Conservation (phyloP, 2,797 vertebrate genomes). For the Taenioides sp. region DNA sequence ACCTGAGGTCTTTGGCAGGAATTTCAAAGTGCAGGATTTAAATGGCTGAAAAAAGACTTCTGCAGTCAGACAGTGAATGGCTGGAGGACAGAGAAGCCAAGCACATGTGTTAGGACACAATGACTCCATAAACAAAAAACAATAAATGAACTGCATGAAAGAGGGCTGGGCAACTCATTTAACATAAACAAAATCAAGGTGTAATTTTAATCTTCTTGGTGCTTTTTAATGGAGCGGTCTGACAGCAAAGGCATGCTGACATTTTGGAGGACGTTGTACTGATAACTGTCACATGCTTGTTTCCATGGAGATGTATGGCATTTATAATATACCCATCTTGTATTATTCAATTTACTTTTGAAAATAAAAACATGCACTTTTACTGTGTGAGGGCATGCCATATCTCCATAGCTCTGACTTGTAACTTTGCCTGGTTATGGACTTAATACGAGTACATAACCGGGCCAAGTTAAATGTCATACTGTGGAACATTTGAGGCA, state of each 20-base stretch:
- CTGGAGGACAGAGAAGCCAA: conserved; percentile 83
- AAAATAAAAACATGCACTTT: too few species aligned
- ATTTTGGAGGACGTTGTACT: not conserved
- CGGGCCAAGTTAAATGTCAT: too few species aligned
- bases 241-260: not conserved
- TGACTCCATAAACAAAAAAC: conserved; percentile 45
- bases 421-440: too few species aligned
- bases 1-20: conserved; percentile 72
- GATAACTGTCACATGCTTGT: too few species aligned
- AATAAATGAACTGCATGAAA: conserved; percentile 10
- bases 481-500: too few species aligned
- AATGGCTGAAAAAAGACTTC: conserved; percentile 83
- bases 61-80: conserved; percentile 84
- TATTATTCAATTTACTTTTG: too few species aligned
- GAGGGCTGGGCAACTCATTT: not conserved
- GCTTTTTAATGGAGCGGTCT: not conserved
- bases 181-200: not conserved
- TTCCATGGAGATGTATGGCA: not conserved
- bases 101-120: conserved; percentile 80
- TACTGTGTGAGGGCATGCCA: too few species aligned
- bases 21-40: conserved; percentile 82
- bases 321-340: too few species aligned
- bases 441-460: too few species aligned
- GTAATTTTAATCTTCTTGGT: not conserved
- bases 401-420: too few species aligned